A percentile compares a stretch with the other conserved stretches of the same genome.
Evolutionary conservation across 2,113 vertebrate genomes (phyloP).

Genomic region (Pavo muticus): DNA sequence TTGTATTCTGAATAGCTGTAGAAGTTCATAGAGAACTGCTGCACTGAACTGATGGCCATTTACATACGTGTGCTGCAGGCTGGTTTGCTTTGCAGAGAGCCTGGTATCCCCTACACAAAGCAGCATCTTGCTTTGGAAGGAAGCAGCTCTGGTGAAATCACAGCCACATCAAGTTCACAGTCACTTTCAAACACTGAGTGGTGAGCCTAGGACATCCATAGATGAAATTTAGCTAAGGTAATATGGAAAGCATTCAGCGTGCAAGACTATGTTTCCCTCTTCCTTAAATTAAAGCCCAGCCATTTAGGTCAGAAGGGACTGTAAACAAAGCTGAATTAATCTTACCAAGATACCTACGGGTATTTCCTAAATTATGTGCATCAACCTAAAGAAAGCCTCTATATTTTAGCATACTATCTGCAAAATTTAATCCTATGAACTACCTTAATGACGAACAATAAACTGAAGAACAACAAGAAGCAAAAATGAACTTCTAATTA

Average conservation of each 20-base stretch:
- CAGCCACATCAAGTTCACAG: neutral
- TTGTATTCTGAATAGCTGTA: neutral
- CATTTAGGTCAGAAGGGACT: neutral
- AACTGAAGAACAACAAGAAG: neutral
- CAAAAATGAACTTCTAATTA: neutral
- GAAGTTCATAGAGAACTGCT: neutral
- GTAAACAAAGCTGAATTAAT: neutral
- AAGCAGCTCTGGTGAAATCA: neutral
- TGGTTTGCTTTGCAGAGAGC: neutral
- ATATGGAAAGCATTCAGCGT: neutral
- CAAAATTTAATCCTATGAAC: neutral
- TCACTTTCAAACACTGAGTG: neutral
- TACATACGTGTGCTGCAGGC: neutral
- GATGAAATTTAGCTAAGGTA: neutral
- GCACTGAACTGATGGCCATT: neutral
- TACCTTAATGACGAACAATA: neutral
- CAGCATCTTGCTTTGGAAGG: neutral
- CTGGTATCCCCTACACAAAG: neutral
- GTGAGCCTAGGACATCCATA: neutral
- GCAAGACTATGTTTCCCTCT: fast-evolving
- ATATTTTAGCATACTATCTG: neutral
- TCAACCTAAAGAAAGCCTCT: fast-evolving
- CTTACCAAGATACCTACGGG: neutral
- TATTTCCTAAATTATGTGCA: neutral
- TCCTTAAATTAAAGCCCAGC: neutral